Evolutionary conservation across 2,888 invertebrate species (phyloP).

Genomic region (Thysanoteuthis rhombus): DNA sequence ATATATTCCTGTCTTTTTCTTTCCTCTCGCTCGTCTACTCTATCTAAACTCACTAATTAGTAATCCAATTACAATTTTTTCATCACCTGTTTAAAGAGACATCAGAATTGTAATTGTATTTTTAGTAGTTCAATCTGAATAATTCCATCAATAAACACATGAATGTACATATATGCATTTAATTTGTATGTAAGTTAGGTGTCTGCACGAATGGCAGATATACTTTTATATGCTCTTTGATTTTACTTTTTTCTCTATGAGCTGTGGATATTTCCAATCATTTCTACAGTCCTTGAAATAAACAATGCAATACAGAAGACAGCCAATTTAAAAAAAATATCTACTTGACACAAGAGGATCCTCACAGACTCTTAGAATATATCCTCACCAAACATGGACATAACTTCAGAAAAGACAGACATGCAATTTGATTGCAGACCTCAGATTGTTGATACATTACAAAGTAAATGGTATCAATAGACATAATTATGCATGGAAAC

Average conservation of each 20-base stretch:
- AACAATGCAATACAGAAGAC: background rate
- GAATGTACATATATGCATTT: background rate
- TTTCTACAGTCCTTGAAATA: background rate
- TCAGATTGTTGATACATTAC: background rate
- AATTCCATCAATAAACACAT: background rate
- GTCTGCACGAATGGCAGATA: no score
- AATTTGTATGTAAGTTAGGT: no score
- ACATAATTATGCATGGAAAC: background rate
- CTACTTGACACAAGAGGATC: background rate
- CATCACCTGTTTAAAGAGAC: background rate
- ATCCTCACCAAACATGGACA: background rate
- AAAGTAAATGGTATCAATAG: background rate
- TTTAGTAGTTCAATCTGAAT: no score
- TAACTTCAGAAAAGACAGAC: background rate
- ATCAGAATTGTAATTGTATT: background rate
- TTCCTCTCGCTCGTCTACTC: no score
- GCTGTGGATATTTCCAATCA: background rate
- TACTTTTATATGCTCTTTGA: background rate
- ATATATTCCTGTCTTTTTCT: background rate
- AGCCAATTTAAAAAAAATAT: background rate
- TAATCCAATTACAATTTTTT: background rate
- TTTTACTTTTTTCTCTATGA: background rate
- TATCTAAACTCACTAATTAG: background rate
- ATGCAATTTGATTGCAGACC: background rate
- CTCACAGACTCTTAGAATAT: background rate